Evolutionary conservation across 2,113 vertebrate genomes (phyloP), one percentile per base, ranked within the genome.

Genomic region (Oncorhynchus gorbuscha): DNA sequence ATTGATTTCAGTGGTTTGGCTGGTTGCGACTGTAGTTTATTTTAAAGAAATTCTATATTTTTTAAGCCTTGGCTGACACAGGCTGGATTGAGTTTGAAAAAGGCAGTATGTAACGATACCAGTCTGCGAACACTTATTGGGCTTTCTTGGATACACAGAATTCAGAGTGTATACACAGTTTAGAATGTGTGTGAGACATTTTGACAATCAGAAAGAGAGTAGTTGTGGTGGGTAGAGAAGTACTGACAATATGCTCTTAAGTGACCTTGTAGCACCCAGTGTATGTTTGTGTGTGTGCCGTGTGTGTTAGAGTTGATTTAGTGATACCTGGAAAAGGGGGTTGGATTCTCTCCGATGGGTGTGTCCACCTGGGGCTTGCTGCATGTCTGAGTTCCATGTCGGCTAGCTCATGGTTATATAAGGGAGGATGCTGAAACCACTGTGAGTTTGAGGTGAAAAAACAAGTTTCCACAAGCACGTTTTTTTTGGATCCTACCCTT

Each of bases 381-480:
- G 69, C 12, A 74, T 24, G 73, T 30, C 16, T 20, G 5, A 55
- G 61, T 30, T 24, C 3, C 39, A 18, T 45, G 70, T 14, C 76
- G 68, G 35, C 69, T 74, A 71, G 67, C 72, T 72, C 2, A 58
- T 65, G 75, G 61, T 64, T 73, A 55, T 80, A 45, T 45, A 72
- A 71, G 79, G n/a, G 7, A 48, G 14, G 28, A 30, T 45, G 58
- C 76, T 80, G 26, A 55, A 73, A 77, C 51, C 70, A 80, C 62
- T 59, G 81, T 79, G 81, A 65, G 68, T 75, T 70, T 72, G 16
- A 89, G 80, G 69, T 80, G 35, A 75, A 83, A 74, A 55, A 69
- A 67, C 87, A 84, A 83, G 89, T 91, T 90, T 86, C 75, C 76
- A 89, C 90, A 86, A 14, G 83, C 79, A 55, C 3, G 14, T 5